phyloP scores from a whole-genome alignment of 2,797 vertebrate genomes.

The Neosilurus hyrtlii region DNA sequence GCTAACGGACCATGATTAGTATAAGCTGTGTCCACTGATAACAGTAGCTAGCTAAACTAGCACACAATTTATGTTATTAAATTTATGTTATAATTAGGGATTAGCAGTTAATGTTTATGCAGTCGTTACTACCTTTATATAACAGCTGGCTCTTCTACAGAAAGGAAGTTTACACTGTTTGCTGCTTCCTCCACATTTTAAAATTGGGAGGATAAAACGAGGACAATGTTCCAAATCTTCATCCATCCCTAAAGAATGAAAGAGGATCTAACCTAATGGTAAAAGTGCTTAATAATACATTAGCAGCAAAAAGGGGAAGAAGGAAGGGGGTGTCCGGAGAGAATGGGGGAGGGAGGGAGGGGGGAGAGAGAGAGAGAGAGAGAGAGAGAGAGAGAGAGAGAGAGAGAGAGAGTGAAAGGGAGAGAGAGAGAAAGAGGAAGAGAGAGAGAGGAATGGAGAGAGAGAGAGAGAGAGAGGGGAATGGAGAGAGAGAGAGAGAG shows the following conservation, averaged over 20 bases:
- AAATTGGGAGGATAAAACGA: not conserved
- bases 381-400: not conserved
- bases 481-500: too few species aligned
- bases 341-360: not conserved
- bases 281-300: conserved; percentile 50
- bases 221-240: conserved; percentile 9
- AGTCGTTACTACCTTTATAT: too few species aligned
- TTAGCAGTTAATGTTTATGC: not conserved
- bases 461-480: too few species aligned
- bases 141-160: not conserved
- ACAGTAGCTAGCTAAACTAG: not conserved
- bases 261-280: conserved; percentile 38
- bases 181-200: not conserved
- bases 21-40: not conserved
- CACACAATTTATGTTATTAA: too few species aligned
- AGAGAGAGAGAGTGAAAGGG: too few species aligned
- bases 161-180: not conserved
- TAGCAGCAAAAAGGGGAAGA: conserved; percentile 44
- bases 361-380: not conserved
- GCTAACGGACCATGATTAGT: not conserved
- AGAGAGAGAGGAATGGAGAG: too few species aligned
- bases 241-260: conserved; percentile 28
- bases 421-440: too few species aligned
- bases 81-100: not conserved
- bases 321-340: not conserved